Percentiles rank a stretch among this genome's conserved stretches.
These are phyloP conservation scores for Chrysolina oricalcia DNA, from an alignment of 2,888 invertebrate species.

Conservation along the genomic window DNA sequence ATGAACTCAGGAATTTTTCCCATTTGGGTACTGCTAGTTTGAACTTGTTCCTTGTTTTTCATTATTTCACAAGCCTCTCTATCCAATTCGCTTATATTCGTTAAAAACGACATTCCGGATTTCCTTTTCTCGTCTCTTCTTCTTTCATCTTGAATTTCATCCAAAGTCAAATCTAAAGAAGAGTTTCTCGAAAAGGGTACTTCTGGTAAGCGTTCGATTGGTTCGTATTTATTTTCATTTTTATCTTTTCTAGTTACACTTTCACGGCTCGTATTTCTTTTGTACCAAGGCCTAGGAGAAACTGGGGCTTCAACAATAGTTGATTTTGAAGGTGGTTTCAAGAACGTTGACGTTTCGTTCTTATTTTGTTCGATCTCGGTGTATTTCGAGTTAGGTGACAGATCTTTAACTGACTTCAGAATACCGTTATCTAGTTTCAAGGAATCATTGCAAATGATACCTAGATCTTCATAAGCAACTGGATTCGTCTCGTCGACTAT, in stretches of 20 bases:
- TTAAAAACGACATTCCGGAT: conserved; percentile 77
- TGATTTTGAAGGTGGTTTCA: conserved; percentile 59
- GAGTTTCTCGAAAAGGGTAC: conserved; percentile 74
- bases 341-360: conserved; percentile 49
- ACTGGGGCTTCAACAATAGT: conserved; percentile 67
- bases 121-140: conserved; percentile 73
- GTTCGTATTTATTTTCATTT: conserved; percentile 62
- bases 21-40: conserved; percentile 49
- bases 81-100: conserved; percentile 86
- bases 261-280: conserved; percentile 71
- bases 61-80: conserved; percentile 85
- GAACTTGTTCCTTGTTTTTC: conserved; percentile 67
- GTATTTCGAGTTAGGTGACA: conserved; percentile 51
- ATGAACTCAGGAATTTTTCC: conserved; percentile 70
- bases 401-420: conserved; percentile 70
- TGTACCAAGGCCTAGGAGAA: conserved; percentile 81
- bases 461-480: conserved; percentile 59
- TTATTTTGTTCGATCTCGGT: conserved; percentile 51
- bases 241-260: conserved; percentile 64
- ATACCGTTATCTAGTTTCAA: conserved; percentile 73
- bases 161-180: conserved; percentile 63
- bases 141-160: conserved; percentile 53
- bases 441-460: conserved; percentile 70
- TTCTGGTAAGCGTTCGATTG: conserved; percentile 71
- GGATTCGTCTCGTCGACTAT: conserved; percentile 58